A percentile compares a stretch with the other conserved stretches of the same genome.
These are phyloP conservation scores for Syngnathus acus DNA, from an alignment of 2,797 vertebrate genomes.

Conservation along the genomic window DNA sequence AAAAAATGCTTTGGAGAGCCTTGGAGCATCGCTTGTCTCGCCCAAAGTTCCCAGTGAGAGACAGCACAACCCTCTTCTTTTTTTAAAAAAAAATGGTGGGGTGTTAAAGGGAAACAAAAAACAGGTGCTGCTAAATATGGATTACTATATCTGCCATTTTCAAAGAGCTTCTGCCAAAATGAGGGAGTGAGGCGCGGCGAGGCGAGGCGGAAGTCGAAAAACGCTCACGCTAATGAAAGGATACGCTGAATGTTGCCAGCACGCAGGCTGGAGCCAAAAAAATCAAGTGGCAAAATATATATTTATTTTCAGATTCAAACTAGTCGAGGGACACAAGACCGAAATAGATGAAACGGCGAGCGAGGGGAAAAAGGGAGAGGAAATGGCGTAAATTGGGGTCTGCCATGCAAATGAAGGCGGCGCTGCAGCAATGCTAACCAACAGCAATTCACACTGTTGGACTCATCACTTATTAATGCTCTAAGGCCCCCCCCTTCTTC, in stretches of 20 bases:
- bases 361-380: conserved; percentile 31
- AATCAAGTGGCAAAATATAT: conserved; percentile 21
- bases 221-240: not conserved
- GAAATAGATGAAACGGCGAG: conserved; percentile 40
- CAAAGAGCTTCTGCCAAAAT: conserved; percentile 3
- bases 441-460: conserved; percentile 74
- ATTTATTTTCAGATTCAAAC: conserved; percentile 31
- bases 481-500: conserved; percentile 42
- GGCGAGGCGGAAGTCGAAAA: not conserved
- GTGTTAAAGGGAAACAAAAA: too few species aligned
- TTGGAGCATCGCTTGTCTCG: conserved; percentile 56
- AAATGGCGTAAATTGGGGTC: conserved; percentile 51
- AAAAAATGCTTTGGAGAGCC: conserved; percentile 47
- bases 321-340: conserved; percentile 12
- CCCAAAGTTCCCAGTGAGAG: conserved; percentile 34
- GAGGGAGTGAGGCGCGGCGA: not conserved
- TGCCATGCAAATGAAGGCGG: conserved; percentile 72
- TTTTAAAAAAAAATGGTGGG: conserved; percentile 1
- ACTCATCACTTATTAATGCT: conserved; percentile 80
- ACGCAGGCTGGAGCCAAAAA: not conserved
- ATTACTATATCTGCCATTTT: conserved; percentile 26
- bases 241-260: not conserved
- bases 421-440: conserved; percentile 72
- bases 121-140: conserved; percentile 12
- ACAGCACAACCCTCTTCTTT: conserved; percentile 32